Percentiles rank a stretch among this genome's conserved stretches.
phyloP scores from a whole-genome alignment of 2,797 vertebrate genomes.

The Clamator glandarius region DNA sequence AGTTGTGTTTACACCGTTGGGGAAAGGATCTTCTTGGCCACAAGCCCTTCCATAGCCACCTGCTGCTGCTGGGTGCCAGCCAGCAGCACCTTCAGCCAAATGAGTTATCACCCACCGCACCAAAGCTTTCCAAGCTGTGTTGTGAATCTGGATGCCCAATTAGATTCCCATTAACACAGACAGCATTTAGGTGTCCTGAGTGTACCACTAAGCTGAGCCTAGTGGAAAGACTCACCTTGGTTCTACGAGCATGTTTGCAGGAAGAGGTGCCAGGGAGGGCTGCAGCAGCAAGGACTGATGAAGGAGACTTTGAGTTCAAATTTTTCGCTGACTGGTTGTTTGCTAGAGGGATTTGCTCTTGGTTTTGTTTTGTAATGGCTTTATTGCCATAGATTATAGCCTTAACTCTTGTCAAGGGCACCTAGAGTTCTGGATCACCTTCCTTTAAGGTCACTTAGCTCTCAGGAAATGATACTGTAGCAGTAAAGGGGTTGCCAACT shows the following conservation, averaged over 20 bases:
- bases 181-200: background rate
- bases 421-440: slow-evolving; percentile 38
- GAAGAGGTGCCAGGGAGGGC: background rate
- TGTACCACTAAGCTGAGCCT: background rate
- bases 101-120: background rate
- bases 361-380: slow-evolving; percentile 41
- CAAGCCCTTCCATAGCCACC: background rate
- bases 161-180: background rate
- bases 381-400: slow-evolving; percentile 25
- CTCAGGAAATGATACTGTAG: slow-evolving; percentile 20
- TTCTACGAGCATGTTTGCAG: fast-evolving
- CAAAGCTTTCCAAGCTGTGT: background rate
- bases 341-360: slow-evolving; percentile 45
- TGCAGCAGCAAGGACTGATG: fast-evolving
- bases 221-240: background rate
- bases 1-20: background rate
- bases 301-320: background rate
- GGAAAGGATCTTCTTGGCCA: background rate
- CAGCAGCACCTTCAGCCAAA: slow-evolving; percentile 12
- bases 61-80: fast-evolving
- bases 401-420: slow-evolving; percentile 48
- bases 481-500: background rate
- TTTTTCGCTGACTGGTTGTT: slow-evolving; percentile 34
- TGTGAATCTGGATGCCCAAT: background rate
- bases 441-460: slow-evolving; percentile 15